Base-by-base conservation (phyloP, 1,140 invertebrate genomes). In the Condylostylus longicornis region DNA sequence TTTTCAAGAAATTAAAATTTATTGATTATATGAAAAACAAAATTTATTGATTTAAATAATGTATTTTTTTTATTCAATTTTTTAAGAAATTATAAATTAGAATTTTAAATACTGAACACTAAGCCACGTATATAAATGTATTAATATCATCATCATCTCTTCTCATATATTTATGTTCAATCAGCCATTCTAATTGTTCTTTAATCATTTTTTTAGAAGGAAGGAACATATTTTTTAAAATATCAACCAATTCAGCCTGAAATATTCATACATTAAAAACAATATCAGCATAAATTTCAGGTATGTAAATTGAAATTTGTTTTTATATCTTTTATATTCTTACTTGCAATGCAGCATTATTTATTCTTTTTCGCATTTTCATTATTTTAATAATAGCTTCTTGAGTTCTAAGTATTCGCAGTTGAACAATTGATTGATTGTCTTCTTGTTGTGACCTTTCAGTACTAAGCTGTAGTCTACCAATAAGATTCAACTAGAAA, bases 201-300 rank as follows among this genome's bases (percentile, higher is more conserved):
- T 98, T 98, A 45, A 98, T 97, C 79, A 98, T 87, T 66, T 97
- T 97, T 66, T 95, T 95, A 42, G 89, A 93, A 20, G 95, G 95
- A 47, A 97, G 65, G 69, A 98, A 98, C 90, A 97, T 96, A 61
- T 98, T 96, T 65, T 96, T 97, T 34, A 98, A 67, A 62, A 98
- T 95, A 66, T 98, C 93, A 6, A 98, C 82, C 25, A 98, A 68
- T 71, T 98, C 94, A 25, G 86, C 87, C 69, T 72, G 58, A 30
- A 62, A 60, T 38, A 25, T 41, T 31, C 29, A 14, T 7, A n/a
- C 7, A 25, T 25, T 8, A 7, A 25, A 25, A 25, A 8, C n/a
- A 8, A 25, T 7, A n/a, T 8, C 7, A 8, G 23, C 23, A n/a
- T 25, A 7, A 25, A 25, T 25, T 25, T 25, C 23, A 8, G 7